phyloP scores from a whole-genome alignment of 2,888 invertebrate genomes.

The Kryphioiulus occultus region DNA sequence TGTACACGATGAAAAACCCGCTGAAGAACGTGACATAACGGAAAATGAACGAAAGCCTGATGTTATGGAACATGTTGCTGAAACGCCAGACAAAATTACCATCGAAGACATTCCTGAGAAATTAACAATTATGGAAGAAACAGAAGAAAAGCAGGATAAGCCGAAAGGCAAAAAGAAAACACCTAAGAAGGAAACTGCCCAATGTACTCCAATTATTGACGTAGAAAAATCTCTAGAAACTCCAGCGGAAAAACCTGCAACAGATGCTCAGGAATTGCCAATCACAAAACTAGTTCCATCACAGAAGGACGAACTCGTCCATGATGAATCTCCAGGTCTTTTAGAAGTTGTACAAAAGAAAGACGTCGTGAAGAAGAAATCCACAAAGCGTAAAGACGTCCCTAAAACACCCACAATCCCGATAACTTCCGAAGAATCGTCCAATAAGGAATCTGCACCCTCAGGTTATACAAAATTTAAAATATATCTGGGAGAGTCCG shows the following conservation, averaged over 20 bases:
- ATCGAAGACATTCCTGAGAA: neutral
- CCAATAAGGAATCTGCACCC: neutral
- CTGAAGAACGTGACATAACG: neutral
- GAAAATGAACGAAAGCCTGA: neutral
- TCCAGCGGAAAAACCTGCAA: neutral
- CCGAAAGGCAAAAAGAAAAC: neutral
- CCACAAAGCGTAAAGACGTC: neutral
- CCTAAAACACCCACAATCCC: neutral
- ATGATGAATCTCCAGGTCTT: neutral
- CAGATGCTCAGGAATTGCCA: neutral
- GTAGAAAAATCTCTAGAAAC: neutral
- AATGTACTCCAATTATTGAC: neutral
- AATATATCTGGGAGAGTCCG: conserved; percentile 11
- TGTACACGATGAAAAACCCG: neutral
- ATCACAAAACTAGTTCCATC: neutral
- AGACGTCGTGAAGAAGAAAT: neutral
- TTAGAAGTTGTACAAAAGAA: neutral
- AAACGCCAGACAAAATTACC: neutral
- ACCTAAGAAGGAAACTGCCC: neutral
- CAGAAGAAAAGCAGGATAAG: neutral
- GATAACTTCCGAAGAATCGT: neutral
- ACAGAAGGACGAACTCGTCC: neutral
- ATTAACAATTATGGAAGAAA: neutral
- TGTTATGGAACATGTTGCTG: neutral
- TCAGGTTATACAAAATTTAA: conserved; percentile 31